Evolutionary conservation across 2,797 vertebrate species (phyloP).

Genomic region (Syncerus caffer): DNA sequence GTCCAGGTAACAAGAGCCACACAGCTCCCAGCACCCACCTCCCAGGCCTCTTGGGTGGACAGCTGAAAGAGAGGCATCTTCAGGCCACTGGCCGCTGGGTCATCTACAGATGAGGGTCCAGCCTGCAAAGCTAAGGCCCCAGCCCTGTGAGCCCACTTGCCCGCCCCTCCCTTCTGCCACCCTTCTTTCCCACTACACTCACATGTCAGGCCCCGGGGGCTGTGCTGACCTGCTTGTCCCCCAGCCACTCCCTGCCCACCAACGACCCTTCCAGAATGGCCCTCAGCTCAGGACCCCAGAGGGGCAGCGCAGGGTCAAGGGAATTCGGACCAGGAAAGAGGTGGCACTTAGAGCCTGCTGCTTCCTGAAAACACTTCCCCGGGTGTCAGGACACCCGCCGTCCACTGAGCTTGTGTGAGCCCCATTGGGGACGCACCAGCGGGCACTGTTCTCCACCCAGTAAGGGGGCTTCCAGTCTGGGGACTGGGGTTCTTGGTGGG

Average conservation of each 20-base stretch:
- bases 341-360: not conserved
- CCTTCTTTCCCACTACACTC: not conserved
- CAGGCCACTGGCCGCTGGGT: not conserved
- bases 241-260: not conserved
- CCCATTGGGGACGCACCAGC: too few relatives aligned
- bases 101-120: not conserved
- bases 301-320: not conserved
- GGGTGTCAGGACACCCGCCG: not conserved
- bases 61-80: not conserved
- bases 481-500: not conserved
- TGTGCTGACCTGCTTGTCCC: not conserved
- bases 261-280: not conserved
- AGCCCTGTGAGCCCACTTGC: not conserved
- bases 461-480: not conserved
- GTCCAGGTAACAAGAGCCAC: not conserved
- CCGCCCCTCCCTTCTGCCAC: not conserved
- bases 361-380: not conserved
- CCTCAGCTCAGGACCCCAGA: not conserved
- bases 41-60: not conserved
- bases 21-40: accelerated
- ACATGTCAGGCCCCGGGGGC: not conserved
- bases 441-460: too few relatives aligned
- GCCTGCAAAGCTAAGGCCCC: not conserved
- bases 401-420: not conserved
- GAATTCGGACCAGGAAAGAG: not conserved